Percentiles rank a stretch among this genome's conserved stretches.
phyloP scores from a whole-genome alignment of 2,797 vertebrate genomes.

The Ctenopoma kingsleyae region DNA sequence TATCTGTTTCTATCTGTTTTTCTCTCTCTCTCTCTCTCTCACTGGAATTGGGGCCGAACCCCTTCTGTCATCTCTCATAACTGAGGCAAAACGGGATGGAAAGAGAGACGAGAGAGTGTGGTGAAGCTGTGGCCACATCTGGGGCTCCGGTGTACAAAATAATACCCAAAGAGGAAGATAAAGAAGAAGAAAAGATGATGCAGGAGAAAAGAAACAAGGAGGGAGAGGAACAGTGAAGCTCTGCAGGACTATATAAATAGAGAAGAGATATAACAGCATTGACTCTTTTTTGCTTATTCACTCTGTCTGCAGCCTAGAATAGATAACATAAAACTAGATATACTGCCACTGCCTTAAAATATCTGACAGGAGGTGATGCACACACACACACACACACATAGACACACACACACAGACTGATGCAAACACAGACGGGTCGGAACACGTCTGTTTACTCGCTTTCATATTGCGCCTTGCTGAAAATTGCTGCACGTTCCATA shows the following conservation, averaged over 20 bases:
- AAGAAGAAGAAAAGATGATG: slow-evolving; percentile 18
- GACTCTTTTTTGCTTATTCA: slow-evolving; percentile 54
- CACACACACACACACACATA: slow-evolving; percentile 8
- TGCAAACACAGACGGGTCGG: slow-evolving; percentile 23
- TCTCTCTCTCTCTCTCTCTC: slow-evolving; percentile 29
- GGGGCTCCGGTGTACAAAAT: slow-evolving; percentile 43
- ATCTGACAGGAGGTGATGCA: slow-evolving; percentile 51
- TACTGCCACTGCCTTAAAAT: slow-evolving; percentile 49
- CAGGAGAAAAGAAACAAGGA: slow-evolving; percentile 6
- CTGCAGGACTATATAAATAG: slow-evolving; percentile 52
- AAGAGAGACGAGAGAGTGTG: slow-evolving; percentile 48
- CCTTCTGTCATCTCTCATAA: slow-evolving; percentile 76
- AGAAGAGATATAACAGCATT: slow-evolving; percentile 45
- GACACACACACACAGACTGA: background rate
- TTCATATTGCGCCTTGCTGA: slow-evolving; percentile 57
- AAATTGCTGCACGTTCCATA: slow-evolving; percentile 64
- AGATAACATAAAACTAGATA: slow-evolving; percentile 53
- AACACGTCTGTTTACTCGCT: slow-evolving; percentile 66
- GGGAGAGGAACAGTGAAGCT: slow-evolving; percentile 29
- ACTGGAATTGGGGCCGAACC: slow-evolving; percentile 54
- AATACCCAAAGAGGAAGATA: slow-evolving; percentile 29
- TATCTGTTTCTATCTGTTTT: slow-evolving; percentile 5
- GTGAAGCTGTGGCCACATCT: slow-evolving; percentile 58
- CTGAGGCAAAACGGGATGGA: slow-evolving; percentile 53
- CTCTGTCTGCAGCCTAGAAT: slow-evolving; percentile 43